Conservation (phyloP, 2,888 invertebrate species). For the Cryptocheilus praepositus region DNA sequence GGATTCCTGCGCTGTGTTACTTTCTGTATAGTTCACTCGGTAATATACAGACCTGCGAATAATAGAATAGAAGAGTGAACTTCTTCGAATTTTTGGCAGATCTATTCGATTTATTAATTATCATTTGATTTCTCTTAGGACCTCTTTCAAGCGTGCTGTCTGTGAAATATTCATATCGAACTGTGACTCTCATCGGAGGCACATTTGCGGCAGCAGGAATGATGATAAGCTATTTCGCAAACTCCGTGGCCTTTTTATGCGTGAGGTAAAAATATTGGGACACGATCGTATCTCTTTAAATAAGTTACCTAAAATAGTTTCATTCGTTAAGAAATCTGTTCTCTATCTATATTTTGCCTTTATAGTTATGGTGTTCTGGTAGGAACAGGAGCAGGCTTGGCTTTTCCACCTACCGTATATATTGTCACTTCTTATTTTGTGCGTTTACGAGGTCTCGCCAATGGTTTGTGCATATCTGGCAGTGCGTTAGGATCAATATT, state of each 20-base stretch:
- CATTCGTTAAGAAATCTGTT: neutral
- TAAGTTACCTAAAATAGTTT: neutral
- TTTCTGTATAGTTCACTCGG: conserved; percentile 92
- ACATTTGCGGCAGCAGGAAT: conserved; percentile 88
- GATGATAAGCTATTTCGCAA: conserved; percentile 89
- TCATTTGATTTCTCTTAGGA: conserved; percentile 76
- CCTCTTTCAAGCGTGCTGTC: conserved; percentile 90
- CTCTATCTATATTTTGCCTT: neutral
- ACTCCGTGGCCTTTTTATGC: conserved; percentile 86
- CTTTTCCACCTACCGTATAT: conserved; percentile 93
- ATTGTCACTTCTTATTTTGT: conserved; percentile 93
- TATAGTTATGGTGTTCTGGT: conserved; percentile 87
- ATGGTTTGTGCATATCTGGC: conserved; percentile 92
- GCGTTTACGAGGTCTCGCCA: conserved; percentile 86
- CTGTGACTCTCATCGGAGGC: conserved; percentile 89
- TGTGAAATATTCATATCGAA: conserved; percentile 88
- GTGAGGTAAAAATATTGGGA: conserved; percentile 78
- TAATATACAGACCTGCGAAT: conserved; percentile 70
- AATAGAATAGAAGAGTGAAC: neutral
- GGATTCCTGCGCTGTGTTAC: conserved; percentile 92
- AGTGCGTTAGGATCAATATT: conserved; percentile 91
- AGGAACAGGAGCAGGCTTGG: conserved; percentile 88
- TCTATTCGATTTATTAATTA: neutral
- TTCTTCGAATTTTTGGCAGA: neutral
- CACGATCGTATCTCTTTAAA: too few species aligned